phyloP scores from a whole-genome alignment of 2,888 invertebrate species.

The Lagria hirta region DNA sequence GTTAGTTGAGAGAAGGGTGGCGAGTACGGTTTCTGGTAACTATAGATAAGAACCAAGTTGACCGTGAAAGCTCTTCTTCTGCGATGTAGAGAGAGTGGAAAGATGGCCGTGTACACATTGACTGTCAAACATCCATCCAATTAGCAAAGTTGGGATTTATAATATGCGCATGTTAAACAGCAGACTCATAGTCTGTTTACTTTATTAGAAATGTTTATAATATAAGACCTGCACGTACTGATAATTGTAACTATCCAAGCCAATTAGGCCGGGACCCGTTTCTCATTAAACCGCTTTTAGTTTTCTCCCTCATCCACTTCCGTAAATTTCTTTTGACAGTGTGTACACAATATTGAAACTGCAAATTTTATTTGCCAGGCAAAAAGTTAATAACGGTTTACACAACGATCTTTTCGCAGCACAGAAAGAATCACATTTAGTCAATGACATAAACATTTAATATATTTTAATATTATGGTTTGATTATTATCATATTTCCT shows the following conservation, averaged over 20 bases:
- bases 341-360: conserved; percentile 17
- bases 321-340: conserved; percentile 29
- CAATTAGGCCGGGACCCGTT: conserved; percentile 45
- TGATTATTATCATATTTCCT: too few species aligned
- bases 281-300: conserved; percentile 41
- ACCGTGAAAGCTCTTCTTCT: conserved; percentile 14
- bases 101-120: conserved; percentile 28
- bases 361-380: too few species aligned
- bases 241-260: conserved; percentile 49
- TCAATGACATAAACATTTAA: too few species aligned
- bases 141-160: conserved; percentile 53
- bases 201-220: conserved; percentile 50
- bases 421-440: too few species aligned
- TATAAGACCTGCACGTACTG: conserved; percentile 45
- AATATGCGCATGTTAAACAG: conserved; percentile 48
- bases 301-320: conserved; percentile 25
- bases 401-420: too few species aligned
- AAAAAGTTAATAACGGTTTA: too few species aligned
- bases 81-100: conserved; percentile 13
- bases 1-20: too few species aligned
- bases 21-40: conserved; percentile 10
- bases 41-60: conserved; percentile 21
- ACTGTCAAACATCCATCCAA: conserved; percentile 54
- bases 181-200: conserved; percentile 48
- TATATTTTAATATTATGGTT: too few species aligned